Conservation (phyloP, 2,797 vertebrate species). For the Parauchenoglanis ngamensis region DNA sequence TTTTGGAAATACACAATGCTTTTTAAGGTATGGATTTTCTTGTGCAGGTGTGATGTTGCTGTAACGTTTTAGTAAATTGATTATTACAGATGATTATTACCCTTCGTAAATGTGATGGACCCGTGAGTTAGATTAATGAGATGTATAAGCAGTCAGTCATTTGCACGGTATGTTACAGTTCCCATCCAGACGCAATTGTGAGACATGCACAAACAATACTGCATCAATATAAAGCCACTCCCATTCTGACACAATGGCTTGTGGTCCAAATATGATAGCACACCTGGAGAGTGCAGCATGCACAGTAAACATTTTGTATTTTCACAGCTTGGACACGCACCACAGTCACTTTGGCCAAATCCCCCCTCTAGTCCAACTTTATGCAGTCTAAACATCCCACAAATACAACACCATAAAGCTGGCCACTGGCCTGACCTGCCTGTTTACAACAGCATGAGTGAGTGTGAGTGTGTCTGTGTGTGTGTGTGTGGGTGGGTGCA, state of each 20-base stretch:
- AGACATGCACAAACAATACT: constrained; percentile 59
- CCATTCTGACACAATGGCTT: constrained; percentile 43
- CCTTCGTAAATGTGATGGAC: not conserved
- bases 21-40: not conserved
- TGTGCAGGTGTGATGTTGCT: not conserved
- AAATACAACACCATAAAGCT: constrained; percentile 46
- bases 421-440: constrained; percentile 33
- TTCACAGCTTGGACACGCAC: constrained; percentile 78
- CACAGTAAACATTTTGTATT: constrained; percentile 79
- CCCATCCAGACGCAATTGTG: constrained; percentile 60
- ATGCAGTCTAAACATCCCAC: constrained; percentile 61
- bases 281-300: constrained; percentile 75
- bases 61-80: not conserved
- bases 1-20: not conserved
- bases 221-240: constrained; percentile 67
- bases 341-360: constrained; percentile 70
- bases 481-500: constrained; percentile 12
- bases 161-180: not conserved
- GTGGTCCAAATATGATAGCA: constrained; percentile 73
- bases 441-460: constrained; percentile 31
- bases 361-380: constrained; percentile 62
- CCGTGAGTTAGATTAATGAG: not conserved
- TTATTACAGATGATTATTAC: not conserved
- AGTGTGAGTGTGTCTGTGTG: not conserved
- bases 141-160: not conserved